These are phyloP conservation scores for Styela plicata DNA, from an alignment of 23 tunicate genomes.

Conservation along the genomic window DNA sequence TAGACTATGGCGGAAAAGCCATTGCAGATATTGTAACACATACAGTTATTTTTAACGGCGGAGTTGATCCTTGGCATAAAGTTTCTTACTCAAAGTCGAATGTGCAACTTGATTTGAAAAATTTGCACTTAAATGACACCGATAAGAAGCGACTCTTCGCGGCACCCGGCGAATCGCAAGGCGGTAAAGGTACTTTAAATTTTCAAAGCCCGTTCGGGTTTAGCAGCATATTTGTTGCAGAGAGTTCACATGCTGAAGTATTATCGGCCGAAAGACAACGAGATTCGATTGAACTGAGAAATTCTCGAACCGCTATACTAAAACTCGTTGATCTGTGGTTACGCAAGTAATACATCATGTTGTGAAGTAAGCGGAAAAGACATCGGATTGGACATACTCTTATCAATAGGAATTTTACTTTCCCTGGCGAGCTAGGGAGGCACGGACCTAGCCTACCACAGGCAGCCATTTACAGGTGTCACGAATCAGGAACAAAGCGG, in stretches of 20 bases:
- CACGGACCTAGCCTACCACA: too few species aligned
- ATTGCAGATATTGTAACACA: slow-evolving; percentile 46
- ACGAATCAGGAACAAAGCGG: too few species aligned
- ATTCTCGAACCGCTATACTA: slow-evolving; percentile 1
- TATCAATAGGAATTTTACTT: too few species aligned
- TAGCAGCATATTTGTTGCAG: neutral
- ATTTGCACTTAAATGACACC: neutral
- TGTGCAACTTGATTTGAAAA: neutral
- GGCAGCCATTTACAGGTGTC: too few species aligned
- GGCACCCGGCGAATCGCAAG: neutral
- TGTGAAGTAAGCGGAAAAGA: too few species aligned
- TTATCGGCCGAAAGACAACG: neutral
- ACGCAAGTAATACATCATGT: neutral
- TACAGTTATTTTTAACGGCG: slow-evolving; percentile 65
- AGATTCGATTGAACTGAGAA: slow-evolving; percentile 1
- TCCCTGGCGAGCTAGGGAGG: too few species aligned
- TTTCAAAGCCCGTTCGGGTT: neutral
- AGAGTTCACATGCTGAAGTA: slow-evolving; percentile 7
- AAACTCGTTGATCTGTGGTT: neutral
- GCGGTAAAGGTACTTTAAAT: neutral
- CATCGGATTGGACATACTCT: too few species aligned
- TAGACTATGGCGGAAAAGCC: slow-evolving; percentile 19
- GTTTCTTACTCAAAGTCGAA: slow-evolving; percentile 37
- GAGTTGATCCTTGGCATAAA: slow-evolving; percentile 66
- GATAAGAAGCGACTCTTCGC: neutral